Evolutionary conservation across 2,113 vertebrate species (phyloP).

Genomic region (Gymnorhina tibicen): DNA sequence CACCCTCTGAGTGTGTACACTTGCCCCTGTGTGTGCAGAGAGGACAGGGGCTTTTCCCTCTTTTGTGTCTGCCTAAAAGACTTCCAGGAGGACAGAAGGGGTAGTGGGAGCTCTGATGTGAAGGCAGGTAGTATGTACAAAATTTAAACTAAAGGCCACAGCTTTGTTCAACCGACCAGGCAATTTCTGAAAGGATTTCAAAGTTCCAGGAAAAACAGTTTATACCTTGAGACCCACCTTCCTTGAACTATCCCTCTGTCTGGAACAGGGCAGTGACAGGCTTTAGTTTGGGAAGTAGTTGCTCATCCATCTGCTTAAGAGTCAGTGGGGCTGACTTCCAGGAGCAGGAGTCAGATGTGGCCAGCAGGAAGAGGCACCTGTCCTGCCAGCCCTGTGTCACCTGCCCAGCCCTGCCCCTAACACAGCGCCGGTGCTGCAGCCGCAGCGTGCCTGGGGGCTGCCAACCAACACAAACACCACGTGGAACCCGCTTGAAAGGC

Average conservation of each 20-base stretch:
- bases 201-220: neutral
- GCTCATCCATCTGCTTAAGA: neutral
- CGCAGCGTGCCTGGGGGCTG: accelerated
- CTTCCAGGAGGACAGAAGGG: neutral
- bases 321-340: neutral
- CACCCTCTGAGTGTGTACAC: accelerated
- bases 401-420: neutral
- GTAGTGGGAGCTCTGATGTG: neutral
- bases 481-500: neutral
- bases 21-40: neutral
- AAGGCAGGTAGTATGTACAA: accelerated
- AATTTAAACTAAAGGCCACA: neutral
- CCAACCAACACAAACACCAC: neutral
- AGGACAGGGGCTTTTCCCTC: neutral
- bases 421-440: accelerated
- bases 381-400: accelerated
- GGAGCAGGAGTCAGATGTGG: neutral
- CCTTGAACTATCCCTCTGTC: neutral
- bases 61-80: neutral
- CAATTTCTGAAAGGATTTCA: neutral
- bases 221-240: neutral
- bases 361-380: neutral
- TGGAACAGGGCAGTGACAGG: neutral
- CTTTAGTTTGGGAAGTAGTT: neutral
- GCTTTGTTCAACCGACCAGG: neutral